Evolutionary conservation across 2,113 vertebrate genomes (phyloP), one percentile per base, ranked within the genome.

Genomic region (Campylorhamphus procurvoides): DNA sequence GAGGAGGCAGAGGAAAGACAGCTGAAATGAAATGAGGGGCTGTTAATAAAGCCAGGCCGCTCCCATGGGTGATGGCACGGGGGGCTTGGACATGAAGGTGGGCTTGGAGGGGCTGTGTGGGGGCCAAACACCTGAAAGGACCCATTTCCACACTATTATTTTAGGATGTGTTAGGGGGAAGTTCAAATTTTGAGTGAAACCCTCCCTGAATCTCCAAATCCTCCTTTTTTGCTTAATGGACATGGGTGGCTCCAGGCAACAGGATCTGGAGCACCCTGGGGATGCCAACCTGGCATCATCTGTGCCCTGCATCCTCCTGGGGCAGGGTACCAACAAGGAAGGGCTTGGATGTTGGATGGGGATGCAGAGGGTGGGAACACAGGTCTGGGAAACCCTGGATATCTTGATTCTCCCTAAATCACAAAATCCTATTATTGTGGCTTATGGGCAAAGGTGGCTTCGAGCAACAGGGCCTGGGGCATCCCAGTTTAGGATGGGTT

Each of bases 31-130:
- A 42, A 53, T 47, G 47, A 52, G 35, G 14, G 40, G 13, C 39
- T 68, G 23, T 12, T 22, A 55, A 16, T 6, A 11, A 19, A 76
- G 49, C 23, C 83, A 75, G 47, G 52, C 42, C 74, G 59, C 20
- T 84, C 40, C 81, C 23, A 1, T 3, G n/a, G 60, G 22, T 0
- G 2, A 5, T 50, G 42, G 4, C 17, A 13, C 6, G 9, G 11
- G 18, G 66, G 27, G 12, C 8, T 49, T 29, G 46, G 55, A 18
- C 19, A 18, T 1, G 0, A 69, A 16, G n/a, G 31, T 47, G 29
- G 29, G 27, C 18, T 22, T 46, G 14, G 33, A 84, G 16, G 29
- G 29, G 42, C 31, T 77, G 8, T 59, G 22, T 87, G 47, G 79
- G 62, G 53, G 29, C 25, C 33, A 47, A 63, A 74, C 20, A 44